Evolutionary conservation across 2,113 vertebrate species (phyloP).

Genomic region (Hystrix cristata): DNA sequence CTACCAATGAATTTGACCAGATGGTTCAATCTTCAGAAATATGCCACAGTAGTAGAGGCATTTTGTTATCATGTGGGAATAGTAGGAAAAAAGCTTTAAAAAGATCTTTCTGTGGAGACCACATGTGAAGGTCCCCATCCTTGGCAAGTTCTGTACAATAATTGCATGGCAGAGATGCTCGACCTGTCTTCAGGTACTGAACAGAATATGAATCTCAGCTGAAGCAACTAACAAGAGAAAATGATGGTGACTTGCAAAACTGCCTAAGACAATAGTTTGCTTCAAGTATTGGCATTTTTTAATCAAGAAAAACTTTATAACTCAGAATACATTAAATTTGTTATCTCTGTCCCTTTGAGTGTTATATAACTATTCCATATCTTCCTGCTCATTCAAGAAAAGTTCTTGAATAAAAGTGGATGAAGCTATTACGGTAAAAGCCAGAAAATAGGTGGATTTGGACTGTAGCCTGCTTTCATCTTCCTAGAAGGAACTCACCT

Average conservation of each 20-base stretch:
- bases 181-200: background rate
- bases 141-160: background rate
- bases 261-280: background rate
- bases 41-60: background rate
- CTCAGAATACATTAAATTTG: background rate
- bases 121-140: background rate
- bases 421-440: background rate
- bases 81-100: background rate
- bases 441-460: background rate
- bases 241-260: background rate
- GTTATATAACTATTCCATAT: background rate
- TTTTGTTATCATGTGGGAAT: conserved; percentile 44
- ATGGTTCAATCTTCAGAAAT: background rate
- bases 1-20: conserved; percentile 24
- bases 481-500: background rate
- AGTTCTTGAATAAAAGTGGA: background rate
- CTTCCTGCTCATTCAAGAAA: background rate
- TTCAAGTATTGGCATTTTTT: conserved; percentile 16
- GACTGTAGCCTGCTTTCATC: background rate
- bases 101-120: background rate
- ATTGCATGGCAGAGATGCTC: background rate
- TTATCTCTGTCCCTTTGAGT: background rate
- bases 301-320: background rate
- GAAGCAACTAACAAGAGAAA: conserved; percentile 57
- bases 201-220: background rate